Evolutionary conservation across 2,888 invertebrate species (phyloP), one percentile per base, ranked within the genome.

Genomic region (Tipula lateralis): DNA sequence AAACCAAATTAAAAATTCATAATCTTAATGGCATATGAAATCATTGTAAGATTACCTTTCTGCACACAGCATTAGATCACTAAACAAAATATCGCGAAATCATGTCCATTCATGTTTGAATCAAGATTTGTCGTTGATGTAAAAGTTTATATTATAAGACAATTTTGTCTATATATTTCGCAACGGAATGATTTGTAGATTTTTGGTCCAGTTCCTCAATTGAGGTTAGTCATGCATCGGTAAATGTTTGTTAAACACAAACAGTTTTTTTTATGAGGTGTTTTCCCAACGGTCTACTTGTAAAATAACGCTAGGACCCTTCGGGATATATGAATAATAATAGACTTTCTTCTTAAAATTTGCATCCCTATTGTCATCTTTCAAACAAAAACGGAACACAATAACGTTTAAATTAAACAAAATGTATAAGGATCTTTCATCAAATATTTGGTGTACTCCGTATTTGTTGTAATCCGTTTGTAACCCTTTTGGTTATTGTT

Each of bases 401-500:
- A 66, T 66, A 66, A 66, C 24, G 66, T 66, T 66, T 66, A 66
- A 66, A 66, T 66, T 66, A 66, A 24, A n/a, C 1, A 16, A 50
- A 50, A 50, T 19, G 66, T 66, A 50, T 19, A 39, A n/a, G n/a
- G n/a, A n/a, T n/a, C n/a, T n/a, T 9, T 24, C 24, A 7, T 66
- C 66, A 66, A 24, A 66, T 66, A 66, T 66, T 66, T 24, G 66
- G 66, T 66, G 66, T 66, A 24, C 66, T 66, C n/a, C 16, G 2
- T 66, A 66, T 66, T 66, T 66, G 66, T 66, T 66, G 66, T 66
- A 66, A 66, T 66, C 66, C 66, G 7, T 66, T 66, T 66, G 66
- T 66, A 66, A 66, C 66, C 66, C 66, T 66, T 66, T 66, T 66
- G 66, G 66, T 66, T 66, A 66, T 66, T 66, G 66, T 66, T 24